A percentile compares a stretch with the other conserved stretches of the same genome.
phyloP scores from a whole-genome alignment of 1,140 invertebrate species.

The Chironomus tepperi region DNA sequence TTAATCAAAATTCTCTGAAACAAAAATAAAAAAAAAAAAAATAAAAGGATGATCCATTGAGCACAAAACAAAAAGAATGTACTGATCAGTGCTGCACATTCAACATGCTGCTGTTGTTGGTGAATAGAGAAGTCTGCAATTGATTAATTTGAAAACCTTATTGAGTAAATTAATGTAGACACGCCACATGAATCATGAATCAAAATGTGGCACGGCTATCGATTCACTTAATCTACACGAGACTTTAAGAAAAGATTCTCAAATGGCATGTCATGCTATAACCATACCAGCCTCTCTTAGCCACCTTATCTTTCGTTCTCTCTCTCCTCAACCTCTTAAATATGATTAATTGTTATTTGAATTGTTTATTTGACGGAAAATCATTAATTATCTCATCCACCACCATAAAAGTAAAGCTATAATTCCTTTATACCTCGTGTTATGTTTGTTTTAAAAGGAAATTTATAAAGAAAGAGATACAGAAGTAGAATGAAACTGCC shows the following conservation, averaged over 20 bases:
- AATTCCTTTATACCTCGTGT: background rate
- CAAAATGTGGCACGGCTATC: background rate
- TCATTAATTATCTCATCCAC: conserved; percentile 14
- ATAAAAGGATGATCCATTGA: background rate
- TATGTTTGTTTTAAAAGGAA: background rate
- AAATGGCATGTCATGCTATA: background rate
- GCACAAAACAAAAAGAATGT: background rate
- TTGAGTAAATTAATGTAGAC: conserved; percentile 23
- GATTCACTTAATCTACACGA: conserved; percentile 11
- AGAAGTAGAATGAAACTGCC: conserved; percentile 6
- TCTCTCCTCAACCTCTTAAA: background rate
- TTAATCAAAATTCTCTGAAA: background rate
- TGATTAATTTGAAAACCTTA: conserved; percentile 21
- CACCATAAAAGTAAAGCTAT: background rate
- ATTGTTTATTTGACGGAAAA: conserved; percentile 20
- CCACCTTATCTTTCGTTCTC: background rate
- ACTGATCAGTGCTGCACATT: background rate
- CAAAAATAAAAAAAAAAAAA: background rate
- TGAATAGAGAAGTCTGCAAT: background rate
- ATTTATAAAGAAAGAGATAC: background rate
- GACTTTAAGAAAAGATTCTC: conserved; percentile 3
- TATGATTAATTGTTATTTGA: conserved; percentile 22
- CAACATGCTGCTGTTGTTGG: background rate
- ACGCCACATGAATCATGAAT: conserved; percentile 1
- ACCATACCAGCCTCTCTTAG: conserved; percentile 11